Base-by-base conservation (phyloP, 2,888 invertebrate genomes). In the Watsonalla cultraria region DNA sequence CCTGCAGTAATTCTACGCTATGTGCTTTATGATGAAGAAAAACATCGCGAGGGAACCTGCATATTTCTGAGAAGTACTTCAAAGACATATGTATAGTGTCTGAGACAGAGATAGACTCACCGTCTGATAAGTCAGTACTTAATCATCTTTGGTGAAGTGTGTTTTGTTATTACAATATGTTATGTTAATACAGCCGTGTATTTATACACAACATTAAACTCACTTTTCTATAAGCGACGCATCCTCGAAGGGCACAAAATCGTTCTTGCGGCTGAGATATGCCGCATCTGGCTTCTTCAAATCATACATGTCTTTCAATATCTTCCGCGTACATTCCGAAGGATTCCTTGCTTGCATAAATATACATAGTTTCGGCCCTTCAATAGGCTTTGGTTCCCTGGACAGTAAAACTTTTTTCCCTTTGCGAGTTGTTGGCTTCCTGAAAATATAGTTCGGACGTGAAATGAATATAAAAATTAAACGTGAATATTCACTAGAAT, bases 201-300 rank as follows among this genome's bases (percentile, higher is more conserved):
- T 8, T 8, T 37, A 37, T 37, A 8, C 9, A 42, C 42, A 11
- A 42, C 15, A 37, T 50, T 33, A 0, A n/a, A 80, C 91, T 84
- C 84, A 94, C 93, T 92, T 92, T 84, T 97, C 96, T 61, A 99
- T 89, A 5, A 96, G 94, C 0, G 95, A 93, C 0, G 94, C 91
- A 88, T 99, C 96, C 88, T 99, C 99, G 85, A 99, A 99, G 0
- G 99, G 97, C 14, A 96, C 93, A 58, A 98, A 93, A 62, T 97
- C 96, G 90, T 99, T 97, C 78, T 96, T 97, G 57, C 95, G 93
- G 24, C 91, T 92, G 45, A 97, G 84, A 65, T 95, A 94, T 7
- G 94, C 93, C 0, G 95, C 94, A 71, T 97, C 93, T 7, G 97
- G 97, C 74, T 97, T 98, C 78, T 97, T 98, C 35, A 98, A 82